These are phyloP conservation scores for Amphiduros pacificus DNA, from an alignment of 2,888 invertebrate species.

Conservation along the genomic window DNA sequence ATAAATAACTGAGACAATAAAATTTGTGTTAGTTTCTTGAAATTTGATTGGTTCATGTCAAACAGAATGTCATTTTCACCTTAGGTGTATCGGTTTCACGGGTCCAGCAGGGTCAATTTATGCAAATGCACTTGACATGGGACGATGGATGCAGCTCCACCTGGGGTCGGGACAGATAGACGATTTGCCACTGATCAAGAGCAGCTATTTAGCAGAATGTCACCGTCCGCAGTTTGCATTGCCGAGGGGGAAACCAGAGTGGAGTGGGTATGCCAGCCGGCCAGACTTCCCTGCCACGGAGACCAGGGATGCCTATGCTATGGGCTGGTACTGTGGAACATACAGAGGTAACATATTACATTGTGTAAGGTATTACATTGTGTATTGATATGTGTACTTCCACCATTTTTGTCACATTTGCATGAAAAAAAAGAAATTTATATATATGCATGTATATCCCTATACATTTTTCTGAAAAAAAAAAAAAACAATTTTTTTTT, in stretches of 20 bases:
- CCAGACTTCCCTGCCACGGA: conserved; percentile 23
- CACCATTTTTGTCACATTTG: no score
- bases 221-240: conserved; percentile 13
- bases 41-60: no score
- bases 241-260: conserved; percentile 7
- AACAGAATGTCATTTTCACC: no score
- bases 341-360: conserved; percentile 15
- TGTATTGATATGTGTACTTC: no score
- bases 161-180: not conserved
- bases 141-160: conserved; percentile 36
- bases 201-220: not conserved
- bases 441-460: no score
- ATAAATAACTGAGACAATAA: no score
- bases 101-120: conserved; percentile 54
- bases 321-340: conserved; percentile 9
- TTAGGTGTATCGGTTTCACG: conserved; percentile 40
- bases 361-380: no score
- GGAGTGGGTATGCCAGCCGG: no score
- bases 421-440: no score
- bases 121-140: conserved; percentile 43
- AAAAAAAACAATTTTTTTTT: no score
- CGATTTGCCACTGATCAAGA: not conserved
- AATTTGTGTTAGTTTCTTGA: no score
- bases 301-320: conserved; percentile 7
- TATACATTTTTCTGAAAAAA: no score